Evolutionary conservation across 2,797 vertebrate species (phyloP), one percentile per base, ranked within the genome.

Genomic region (Galago senegalensis): DNA sequence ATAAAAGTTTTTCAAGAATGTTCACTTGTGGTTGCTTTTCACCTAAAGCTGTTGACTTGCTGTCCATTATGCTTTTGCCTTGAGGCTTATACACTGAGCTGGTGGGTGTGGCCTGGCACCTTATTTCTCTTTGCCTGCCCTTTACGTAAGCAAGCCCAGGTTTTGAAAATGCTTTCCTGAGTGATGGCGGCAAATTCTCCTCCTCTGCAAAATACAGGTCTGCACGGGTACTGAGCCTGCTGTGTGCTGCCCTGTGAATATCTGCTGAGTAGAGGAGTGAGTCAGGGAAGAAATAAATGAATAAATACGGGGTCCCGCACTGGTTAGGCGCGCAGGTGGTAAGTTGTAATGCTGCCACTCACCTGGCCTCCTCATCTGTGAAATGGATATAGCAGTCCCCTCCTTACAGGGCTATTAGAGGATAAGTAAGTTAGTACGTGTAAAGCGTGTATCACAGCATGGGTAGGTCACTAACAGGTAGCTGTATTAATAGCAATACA

Each of bases 21-120:
- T 91, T 87, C 21, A 75, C 95, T 85, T 89, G 80, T 77, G 67
- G 13, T 77, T 82, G 13, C 63, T 82, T 91, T 94, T 91, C 31
- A 60, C 16, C 76, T 31, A 4, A 31, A 96, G 61, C 61, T 96
- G 88, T 93, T 93, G 95, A 93, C 58, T 93, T 67, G 72, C 3
- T 8, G 37, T 63, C 60, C 43, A 1, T 88, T 75, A 53, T n/a
- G 81, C 25, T 3, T 61, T 70, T n/a, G 46, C n/a, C 20, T 1
- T 8, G 37, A 94, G 53, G 69, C 79, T 56, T 29, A 12, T 8
- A 4, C 31, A 7, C 2, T 27, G 89, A 65, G 9, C 69, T 37
- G 29, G 46, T 6, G 34, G 76, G n/a, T 29, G 31, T 49, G 87
- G 67, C 65, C 49, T 10, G 21, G 61, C 0, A 2, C 84, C 25